Conservation (phyloP, 2,113 vertebrate species). For the Pelodiscus sinensis region DNA sequence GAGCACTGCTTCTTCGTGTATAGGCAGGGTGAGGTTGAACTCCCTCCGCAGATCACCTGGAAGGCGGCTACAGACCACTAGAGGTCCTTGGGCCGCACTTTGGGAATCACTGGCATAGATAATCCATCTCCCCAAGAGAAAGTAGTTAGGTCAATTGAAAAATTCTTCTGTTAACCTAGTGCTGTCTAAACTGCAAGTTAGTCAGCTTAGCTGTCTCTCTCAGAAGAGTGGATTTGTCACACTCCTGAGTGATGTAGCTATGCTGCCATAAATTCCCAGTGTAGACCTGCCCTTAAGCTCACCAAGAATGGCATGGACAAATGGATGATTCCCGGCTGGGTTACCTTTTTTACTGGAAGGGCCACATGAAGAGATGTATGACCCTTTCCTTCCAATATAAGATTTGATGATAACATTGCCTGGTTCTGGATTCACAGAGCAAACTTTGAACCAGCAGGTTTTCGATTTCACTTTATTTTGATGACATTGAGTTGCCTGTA, state of each 20-base stretch:
- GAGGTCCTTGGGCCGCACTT: too few species aligned
- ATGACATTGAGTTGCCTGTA: not conserved
- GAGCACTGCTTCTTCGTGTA: too few species aligned
- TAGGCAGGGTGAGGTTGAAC: too few species aligned
- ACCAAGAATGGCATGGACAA: not conserved
- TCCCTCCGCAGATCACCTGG: too few species aligned
- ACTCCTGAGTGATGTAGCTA: not conserved
- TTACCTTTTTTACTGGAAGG: not conserved
- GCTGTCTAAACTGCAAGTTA: not conserved
- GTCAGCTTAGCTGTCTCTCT: not conserved
- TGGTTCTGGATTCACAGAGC: not conserved
- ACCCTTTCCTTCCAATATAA: not conserved
- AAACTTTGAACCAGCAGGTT: not conserved
- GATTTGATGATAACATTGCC: not conserved
- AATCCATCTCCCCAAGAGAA: not conserved
- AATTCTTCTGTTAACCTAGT: not conserved
- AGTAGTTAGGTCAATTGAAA: not conserved
- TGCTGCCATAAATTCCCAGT: not conserved
- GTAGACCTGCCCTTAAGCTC: not conserved
- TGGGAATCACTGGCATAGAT: too few species aligned
- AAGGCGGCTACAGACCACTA: too few species aligned
- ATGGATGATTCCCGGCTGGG: not conserved
- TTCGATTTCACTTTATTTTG: not conserved
- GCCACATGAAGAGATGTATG: not conserved
- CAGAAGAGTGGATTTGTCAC: not conserved